Evolutionary conservation across 1,140 invertebrate genomes (phyloP).

Genomic region (Bombus confusus): DNA sequence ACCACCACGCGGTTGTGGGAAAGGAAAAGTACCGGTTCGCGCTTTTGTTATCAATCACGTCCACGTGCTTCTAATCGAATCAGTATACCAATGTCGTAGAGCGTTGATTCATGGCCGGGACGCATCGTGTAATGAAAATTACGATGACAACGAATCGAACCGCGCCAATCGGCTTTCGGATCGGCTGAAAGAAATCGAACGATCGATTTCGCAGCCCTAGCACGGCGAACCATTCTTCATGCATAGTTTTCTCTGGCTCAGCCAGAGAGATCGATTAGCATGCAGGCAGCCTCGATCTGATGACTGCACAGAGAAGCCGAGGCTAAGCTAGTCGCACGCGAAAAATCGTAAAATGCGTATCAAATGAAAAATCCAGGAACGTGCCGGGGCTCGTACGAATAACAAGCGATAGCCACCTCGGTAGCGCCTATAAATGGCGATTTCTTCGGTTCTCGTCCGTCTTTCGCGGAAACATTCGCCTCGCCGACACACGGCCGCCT

Average conservation of each 20-base stretch:
- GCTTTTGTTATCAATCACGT: slow-evolving; percentile 45
- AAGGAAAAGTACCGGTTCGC: slow-evolving; percentile 31
- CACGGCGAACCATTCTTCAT: slow-evolving; percentile 57
- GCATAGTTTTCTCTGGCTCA: slow-evolving; percentile 47
- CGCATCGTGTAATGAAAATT: slow-evolving; percentile 49
- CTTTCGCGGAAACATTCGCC: slow-evolving; percentile 46
- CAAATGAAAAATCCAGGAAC: slow-evolving; percentile 69
- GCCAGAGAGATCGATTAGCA: slow-evolving; percentile 65
- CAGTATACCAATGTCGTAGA: slow-evolving; percentile 22
- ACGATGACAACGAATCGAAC: slow-evolving; percentile 22
- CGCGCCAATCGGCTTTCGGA: not conserved
- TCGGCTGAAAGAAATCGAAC: slow-evolving; percentile 21
- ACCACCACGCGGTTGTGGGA: not conserved
- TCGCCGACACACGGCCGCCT: slow-evolving; percentile 45
- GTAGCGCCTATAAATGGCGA: slow-evolving; percentile 62
- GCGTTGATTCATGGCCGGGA: slow-evolving; percentile 24
- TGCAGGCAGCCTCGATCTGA: slow-evolving; percentile 71
- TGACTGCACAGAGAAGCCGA: slow-evolving; percentile 58
- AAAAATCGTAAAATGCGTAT: slow-evolving; percentile 73
- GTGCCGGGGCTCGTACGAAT: slow-evolving; percentile 61
- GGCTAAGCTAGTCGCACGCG: slow-evolving; percentile 48
- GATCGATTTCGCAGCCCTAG: slow-evolving; percentile 57
- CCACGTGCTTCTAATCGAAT: slow-evolving; percentile 39
- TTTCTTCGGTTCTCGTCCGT: slow-evolving; percentile 51
- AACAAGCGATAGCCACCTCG: slow-evolving; percentile 57